Evolutionary conservation across 2,797 vertebrate species (phyloP).

Genomic region (Gorsachius magnificus): DNA sequence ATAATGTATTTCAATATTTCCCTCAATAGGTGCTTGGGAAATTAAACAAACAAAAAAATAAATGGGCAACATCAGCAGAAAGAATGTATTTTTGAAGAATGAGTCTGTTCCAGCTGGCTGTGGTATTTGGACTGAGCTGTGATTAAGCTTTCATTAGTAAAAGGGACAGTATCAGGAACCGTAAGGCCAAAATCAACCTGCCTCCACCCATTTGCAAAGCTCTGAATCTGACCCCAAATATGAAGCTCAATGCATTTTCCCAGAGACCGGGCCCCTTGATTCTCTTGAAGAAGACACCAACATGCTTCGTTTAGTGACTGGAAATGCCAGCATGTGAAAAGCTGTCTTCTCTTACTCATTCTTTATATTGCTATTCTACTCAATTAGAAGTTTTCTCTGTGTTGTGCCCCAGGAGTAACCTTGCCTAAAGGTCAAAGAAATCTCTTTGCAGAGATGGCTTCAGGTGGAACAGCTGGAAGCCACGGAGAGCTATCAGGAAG

Average conservation of each 20-base stretch:
- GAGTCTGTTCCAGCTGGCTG: conserved; percentile 38
- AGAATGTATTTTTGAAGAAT: conserved; percentile 18
- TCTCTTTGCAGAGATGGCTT: conserved; percentile 12
- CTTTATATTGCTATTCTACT: background rate
- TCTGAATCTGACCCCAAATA: background rate
- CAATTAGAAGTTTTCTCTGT: background rate
- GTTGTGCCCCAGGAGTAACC: background rate
- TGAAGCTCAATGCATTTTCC: background rate
- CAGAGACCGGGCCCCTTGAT: background rate
- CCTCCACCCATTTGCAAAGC: conserved; percentile 3
- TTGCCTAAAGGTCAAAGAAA: conserved; percentile 44
- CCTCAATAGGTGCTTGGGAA: background rate
- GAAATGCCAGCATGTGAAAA: background rate
- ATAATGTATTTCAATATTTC: conserved; percentile 8
- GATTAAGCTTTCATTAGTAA: conserved; percentile 14
- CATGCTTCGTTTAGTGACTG: background rate
- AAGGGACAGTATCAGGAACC: background rate
- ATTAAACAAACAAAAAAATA: background rate
- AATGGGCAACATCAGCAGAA: background rate
- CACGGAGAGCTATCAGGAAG: background rate
- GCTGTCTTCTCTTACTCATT: background rate
- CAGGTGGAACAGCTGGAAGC: conserved; percentile 54
- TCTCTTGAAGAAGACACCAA: background rate
- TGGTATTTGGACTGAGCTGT: background rate
- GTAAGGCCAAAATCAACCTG: conserved; percentile 23